Base-by-base conservation (phyloP, 2,888 invertebrate genomes). In the Polietes domitor region DNA sequence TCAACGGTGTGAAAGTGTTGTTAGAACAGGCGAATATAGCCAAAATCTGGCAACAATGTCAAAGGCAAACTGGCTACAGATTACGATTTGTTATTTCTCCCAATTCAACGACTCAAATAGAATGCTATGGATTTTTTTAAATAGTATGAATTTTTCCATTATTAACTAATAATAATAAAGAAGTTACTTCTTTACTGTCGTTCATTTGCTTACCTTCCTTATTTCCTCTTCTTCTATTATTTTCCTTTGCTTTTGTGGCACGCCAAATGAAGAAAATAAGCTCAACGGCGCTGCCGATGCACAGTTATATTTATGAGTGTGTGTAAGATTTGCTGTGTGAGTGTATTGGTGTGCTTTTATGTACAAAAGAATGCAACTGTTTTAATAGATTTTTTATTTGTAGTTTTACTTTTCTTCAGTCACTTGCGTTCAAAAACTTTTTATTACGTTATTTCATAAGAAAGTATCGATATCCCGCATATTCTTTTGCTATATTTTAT, bases 301-400 rank as follows among this genome's bases (percentile, higher is more conserved):
- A 55, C 55, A 63, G 63, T 63, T 77, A n/a, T 63, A 9, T 12
- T 15, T 19, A 17, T 41, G 24, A 17, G 21, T 63, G 53, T 32
- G 63, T 68, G 26, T 73, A n/a, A 2, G 21, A 58, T 19, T 53
- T 10, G 61, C 19, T 43, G 15, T 50, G 24, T 61, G 32, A 47
- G 70, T 63, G 70, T 73, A 26, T 76, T 72, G 15, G 78, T 4
- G 47, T 70, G n/a, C 41, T 65, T 65, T 41, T 76, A 74, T 77
- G 47, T 81, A 73, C 73, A 74, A 7, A 79, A 78, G 75, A 84
- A 75, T 83, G 72, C 74, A 80, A 77, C 53, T 77, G 80, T 72
- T 80, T 83, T 10, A 77, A 84, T 78, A 78, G 37, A 80, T 76
- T 84, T 73, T 80, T 71, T 58, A n/a, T 41, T 12, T 43, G 68